phyloP scores from a whole-genome alignment of 2,888 invertebrate genomes.

The Electrophaes corylata region DNA sequence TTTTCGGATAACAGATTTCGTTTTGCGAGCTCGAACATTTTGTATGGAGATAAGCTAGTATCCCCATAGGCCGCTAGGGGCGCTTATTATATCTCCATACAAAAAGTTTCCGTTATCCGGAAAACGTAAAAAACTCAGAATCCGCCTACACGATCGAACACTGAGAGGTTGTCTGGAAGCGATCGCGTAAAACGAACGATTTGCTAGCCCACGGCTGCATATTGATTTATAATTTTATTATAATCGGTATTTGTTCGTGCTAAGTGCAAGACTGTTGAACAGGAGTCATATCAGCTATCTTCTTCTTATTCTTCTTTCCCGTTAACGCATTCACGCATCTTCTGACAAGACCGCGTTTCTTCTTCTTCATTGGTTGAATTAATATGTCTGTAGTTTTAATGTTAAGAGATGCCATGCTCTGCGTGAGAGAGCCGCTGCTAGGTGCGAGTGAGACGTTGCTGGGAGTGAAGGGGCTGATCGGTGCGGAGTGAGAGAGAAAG shows the following conservation, averaged over 20 bases:
- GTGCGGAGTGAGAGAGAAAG: not conserved
- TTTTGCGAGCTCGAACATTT: too few species aligned
- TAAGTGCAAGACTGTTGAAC: not conserved
- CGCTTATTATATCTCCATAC: too few species aligned
- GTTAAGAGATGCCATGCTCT: not conserved
- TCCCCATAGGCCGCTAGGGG: too few species aligned
- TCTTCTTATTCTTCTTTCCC: conserved; percentile 8
- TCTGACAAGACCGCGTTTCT: conserved; percentile 2
- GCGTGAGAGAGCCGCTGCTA: conserved; percentile 5
- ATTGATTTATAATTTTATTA: not conserved
- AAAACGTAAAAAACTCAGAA: too few species aligned
- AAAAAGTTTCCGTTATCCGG: too few species aligned
- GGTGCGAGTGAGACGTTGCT: conserved; percentile 2
- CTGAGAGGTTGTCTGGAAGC: not conserved
- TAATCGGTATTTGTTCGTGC: not conserved
- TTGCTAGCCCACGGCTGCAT: too few species aligned
- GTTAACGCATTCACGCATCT: not conserved
- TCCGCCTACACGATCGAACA: too few species aligned
- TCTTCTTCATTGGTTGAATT: not conserved
- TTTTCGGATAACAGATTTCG: too few species aligned
- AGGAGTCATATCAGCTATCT: not conserved
- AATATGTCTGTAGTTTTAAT: not conserved
- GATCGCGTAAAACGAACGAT: not conserved
- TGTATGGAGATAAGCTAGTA: too few species aligned
- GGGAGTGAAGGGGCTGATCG: not conserved